Evolutionary conservation across 2,113 vertebrate genomes (phyloP), one percentile per base, ranked within the genome.

Genomic region (Erpornis zantholeuca): DNA sequence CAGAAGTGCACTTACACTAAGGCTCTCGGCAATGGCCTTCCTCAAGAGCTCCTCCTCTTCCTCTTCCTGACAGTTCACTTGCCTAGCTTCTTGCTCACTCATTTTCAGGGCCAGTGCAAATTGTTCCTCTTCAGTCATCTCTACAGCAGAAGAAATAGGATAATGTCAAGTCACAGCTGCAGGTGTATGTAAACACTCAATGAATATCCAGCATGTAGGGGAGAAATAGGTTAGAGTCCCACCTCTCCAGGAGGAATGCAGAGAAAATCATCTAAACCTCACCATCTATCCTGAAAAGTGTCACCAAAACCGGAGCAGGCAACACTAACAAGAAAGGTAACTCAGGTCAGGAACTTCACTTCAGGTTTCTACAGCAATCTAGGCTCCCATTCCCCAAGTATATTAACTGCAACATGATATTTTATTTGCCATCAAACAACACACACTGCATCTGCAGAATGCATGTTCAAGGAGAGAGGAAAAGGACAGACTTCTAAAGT

Each of bases 51-150:
- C 98, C 65, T 98, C 98, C 44, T 99, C 99, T 94, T 99, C 98
- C 72, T 98, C 98, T 88, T 97, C 98, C 84, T 97, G 98, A 76
- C 95, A 98, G 31, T 98, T 98, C 21, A 97, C 96, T 75, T 97
- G 77, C 56, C 94, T 98, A 82, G 99, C 99, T 97, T 99, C 99
- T 96, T 98, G 98, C 88, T 99, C 98, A 86, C 99, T 99, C 94
- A 99, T 98, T 93, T 97, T 98, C 94, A 99, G 91, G 64, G 99
- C 99, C 97, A 99, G 88, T 60, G 98, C 98, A 98, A 99, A 97
- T 97, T 99, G 99, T 92, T 99, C 99, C 57, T 99, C 99, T 97
- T 99, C 99, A 11, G 98, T 99, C 99, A 99, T 99, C 65, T 99
- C 99, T 99, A 90, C 49, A 89, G 73, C 28, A 83, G 63, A 82